These are phyloP conservation scores for Tiphia femorata DNA, from an alignment of 2,888 invertebrate species.

Conservation along the genomic window DNA sequence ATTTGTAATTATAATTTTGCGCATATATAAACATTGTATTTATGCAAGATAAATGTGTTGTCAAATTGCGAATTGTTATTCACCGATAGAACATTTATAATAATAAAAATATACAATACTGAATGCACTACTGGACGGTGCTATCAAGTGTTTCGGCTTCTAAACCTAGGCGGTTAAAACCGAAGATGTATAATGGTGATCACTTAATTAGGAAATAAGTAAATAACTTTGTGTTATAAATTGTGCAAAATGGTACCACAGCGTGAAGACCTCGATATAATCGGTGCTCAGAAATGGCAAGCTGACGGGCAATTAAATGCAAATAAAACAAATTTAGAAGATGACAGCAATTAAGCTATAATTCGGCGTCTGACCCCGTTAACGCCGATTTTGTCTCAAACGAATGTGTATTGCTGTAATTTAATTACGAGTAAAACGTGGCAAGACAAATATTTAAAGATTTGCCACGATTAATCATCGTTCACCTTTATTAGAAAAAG, in stretches of 20 bases:
- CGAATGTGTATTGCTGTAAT: slow-evolving; percentile 44
- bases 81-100: slow-evolving; percentile 29
- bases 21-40: slow-evolving; percentile 12
- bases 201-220: slow-evolving; percentile 47
- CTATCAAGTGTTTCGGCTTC: slow-evolving; percentile 39
- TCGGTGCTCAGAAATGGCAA: slow-evolving; percentile 47
- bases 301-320: slow-evolving; percentile 33
- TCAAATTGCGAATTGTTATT: slow-evolving; percentile 20
- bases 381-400: slow-evolving; percentile 42
- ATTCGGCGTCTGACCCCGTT: slow-evolving; percentile 36
- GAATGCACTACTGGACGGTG: slow-evolving; percentile 21
- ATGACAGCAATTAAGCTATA: slow-evolving; percentile 45
- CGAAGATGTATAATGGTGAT: slow-evolving; percentile 37
- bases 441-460: slow-evolving; percentile 46
- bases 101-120: slow-evolving; percentile 14
- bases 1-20: too few relatives aligned
- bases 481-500: slow-evolving; percentile 55
- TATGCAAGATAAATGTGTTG: slow-evolving; percentile 22
- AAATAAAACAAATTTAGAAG: slow-evolving; percentile 38
- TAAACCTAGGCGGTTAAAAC: slow-evolving; percentile 36
- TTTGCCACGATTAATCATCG: slow-evolving; percentile 46
- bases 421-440: slow-evolving; percentile 42
- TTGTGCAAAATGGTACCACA: slow-evolving; percentile 25
- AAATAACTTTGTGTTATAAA: slow-evolving; percentile 36
- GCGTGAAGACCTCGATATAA: slow-evolving; percentile 31